A percentile compares a stretch with the other conserved stretches of the same genome.
Conservation (phyloP, 2,113 vertebrate genomes). For the Caloenas nicobarica region DNA sequence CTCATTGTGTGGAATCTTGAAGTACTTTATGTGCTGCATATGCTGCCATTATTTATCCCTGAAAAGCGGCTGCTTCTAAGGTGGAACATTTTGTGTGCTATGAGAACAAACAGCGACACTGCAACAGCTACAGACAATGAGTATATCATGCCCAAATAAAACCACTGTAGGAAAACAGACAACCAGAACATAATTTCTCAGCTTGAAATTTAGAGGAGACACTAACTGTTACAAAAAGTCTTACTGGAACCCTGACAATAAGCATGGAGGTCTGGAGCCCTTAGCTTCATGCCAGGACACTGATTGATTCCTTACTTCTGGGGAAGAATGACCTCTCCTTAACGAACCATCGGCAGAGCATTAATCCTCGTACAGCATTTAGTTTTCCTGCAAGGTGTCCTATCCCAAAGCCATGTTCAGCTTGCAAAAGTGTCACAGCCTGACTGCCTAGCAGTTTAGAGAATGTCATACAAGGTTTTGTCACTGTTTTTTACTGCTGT, state of each 20-base stretch:
- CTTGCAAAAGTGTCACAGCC: background rate
- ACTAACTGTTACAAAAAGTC: background rate
- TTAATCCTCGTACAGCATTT: background rate
- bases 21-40: conserved; percentile 7
- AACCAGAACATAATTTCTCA: conserved; percentile 32
- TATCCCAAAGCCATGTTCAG: background rate
- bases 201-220: conserved; percentile 32
- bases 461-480: background rate
- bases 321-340: background rate
- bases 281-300: background rate
- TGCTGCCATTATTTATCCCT: background rate
- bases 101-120: background rate
- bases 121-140: conserved; percentile 23
- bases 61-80: conserved; percentile 20
- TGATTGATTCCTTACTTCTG: background rate
- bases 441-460: background rate
- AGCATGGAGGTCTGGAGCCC: conserved; percentile 4
- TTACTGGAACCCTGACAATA: background rate
- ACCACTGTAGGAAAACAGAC: conserved; percentile 22
- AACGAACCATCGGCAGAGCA: fast-evolving
- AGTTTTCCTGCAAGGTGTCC: background rate
- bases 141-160: conserved; percentile 35
- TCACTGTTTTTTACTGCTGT: background rate
- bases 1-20: conserved; percentile 21
- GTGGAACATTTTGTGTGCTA: conserved; percentile 33